Percentiles rank a stretch among this genome's conserved stretches.
Evolutionary conservation across 2,888 invertebrate genomes (phyloP).

Genomic region (Agrochola lota): DNA sequence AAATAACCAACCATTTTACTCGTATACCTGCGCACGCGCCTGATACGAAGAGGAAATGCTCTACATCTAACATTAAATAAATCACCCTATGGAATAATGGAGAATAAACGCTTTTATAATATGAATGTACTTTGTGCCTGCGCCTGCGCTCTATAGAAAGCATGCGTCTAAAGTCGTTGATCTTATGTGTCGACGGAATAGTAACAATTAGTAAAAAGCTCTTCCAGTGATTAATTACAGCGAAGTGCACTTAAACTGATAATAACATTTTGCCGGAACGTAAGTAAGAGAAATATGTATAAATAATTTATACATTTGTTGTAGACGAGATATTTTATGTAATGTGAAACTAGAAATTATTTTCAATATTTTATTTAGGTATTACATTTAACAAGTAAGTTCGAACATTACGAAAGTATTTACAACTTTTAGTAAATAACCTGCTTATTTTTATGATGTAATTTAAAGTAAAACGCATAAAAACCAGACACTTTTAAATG

Average conservation of each 20-base stretch:
- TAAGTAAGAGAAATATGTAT: background rate
- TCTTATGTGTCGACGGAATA: conserved; percentile 20
- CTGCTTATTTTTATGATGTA: conserved; percentile 43
- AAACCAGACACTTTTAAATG: conserved; percentile 37
- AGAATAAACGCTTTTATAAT: conserved; percentile 58
- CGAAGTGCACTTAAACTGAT: conserved; percentile 30
- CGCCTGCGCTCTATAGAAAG: conserved; percentile 23
- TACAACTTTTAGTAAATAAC: conserved; percentile 21
- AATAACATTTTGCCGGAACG: conserved; percentile 12
- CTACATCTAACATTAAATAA: conserved; percentile 71
- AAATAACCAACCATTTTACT: conserved; percentile 76
- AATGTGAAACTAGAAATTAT: conserved; percentile 30
- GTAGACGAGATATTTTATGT: background rate
- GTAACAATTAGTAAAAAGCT: conserved; percentile 47
- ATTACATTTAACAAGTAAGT: conserved; percentile 38
- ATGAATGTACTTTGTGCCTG: conserved; percentile 32
- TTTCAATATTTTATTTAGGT: conserved; percentile 7
- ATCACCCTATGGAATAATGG: conserved; percentile 65
- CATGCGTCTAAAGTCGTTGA: conserved; percentile 38
- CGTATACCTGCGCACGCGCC: conserved; percentile 67
- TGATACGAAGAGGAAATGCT: conserved; percentile 67
- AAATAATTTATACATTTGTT: conserved; percentile 19
- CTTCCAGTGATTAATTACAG: conserved; percentile 35
- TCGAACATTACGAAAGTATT: conserved; percentile 14
- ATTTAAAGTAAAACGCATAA: conserved; percentile 38